Conservation (phyloP, 2,113 vertebrate species). For the Aptenodytes forsteri region DNA sequence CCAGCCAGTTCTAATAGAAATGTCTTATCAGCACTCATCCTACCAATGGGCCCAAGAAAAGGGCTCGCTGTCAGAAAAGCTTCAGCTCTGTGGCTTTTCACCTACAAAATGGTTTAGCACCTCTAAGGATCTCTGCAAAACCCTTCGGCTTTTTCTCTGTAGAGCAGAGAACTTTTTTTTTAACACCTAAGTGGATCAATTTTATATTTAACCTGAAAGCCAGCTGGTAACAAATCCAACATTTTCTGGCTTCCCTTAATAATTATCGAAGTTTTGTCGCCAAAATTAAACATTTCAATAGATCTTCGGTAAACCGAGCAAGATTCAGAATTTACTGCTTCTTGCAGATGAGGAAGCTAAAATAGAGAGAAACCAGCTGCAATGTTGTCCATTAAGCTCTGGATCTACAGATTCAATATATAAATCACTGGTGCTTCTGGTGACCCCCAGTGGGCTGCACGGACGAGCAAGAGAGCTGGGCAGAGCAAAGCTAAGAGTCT, state of each 20-base stretch:
- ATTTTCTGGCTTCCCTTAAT: background rate
- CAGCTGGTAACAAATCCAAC: background rate
- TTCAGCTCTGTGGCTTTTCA: background rate
- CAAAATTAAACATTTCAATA: background rate
- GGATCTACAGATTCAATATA: background rate
- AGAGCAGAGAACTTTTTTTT: background rate
- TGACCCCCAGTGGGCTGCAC: background rate
- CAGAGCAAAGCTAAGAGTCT: background rate
- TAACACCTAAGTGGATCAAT: background rate
- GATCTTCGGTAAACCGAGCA: background rate
- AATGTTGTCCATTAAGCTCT: background rate
- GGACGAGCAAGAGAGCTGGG: background rate
- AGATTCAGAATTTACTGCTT: background rate
- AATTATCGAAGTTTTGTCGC: background rate
- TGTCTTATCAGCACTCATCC: background rate
- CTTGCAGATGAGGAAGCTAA: background rate
- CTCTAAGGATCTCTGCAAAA: background rate
- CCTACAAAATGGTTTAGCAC: background rate
- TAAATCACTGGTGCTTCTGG: background rate
- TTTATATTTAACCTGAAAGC: background rate
- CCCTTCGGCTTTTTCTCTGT: background rate
- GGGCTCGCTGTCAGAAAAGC: background rate
- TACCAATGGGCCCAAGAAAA: background rate
- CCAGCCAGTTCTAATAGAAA: background rate
- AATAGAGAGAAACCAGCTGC: background rate